These are phyloP conservation scores for Ptilonorhynchus violaceus DNA, from an alignment of 2,113 vertebrate species.

Conservation along the genomic window DNA sequence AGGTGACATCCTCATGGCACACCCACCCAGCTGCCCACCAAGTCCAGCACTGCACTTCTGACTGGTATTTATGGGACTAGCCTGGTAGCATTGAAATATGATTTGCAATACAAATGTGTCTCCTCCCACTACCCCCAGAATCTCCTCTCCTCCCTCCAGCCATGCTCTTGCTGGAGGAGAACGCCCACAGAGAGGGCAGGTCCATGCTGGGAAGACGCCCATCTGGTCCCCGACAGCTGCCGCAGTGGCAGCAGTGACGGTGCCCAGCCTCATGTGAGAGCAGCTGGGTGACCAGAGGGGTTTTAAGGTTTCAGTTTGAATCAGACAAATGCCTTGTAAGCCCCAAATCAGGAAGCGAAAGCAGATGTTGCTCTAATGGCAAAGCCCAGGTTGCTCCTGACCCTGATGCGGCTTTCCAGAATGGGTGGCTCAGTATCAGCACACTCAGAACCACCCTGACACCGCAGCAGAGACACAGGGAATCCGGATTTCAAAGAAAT, in stretches of 20 bases:
- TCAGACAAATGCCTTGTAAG: background rate
- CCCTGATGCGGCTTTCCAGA: background rate
- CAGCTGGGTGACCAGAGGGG: background rate
- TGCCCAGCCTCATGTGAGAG: background rate
- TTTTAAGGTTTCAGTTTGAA: slow-evolving; percentile 17
- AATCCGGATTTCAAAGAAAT: background rate
- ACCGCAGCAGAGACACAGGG: background rate
- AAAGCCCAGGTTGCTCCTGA: background rate
- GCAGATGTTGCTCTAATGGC: slow-evolving; percentile 1
- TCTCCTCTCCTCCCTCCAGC: background rate
- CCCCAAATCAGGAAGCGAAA: slow-evolving; percentile 11
- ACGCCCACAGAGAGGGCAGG: fast-evolving
- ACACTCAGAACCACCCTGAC: background rate
- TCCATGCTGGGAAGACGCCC: background rate
- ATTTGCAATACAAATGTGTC: background rate
- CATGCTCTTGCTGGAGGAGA: background rate
- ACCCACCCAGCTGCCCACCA: background rate
- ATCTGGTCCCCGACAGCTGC: fast-evolving
- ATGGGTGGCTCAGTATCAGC: fast-evolving
- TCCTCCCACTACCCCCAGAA: fast-evolving
- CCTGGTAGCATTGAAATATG: background rate
- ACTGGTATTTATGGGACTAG: background rate
- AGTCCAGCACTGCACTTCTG: background rate
- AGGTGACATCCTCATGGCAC: background rate
- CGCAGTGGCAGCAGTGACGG: background rate